Base-by-base conservation (phyloP, 2,113 vertebrate genomes). In the Callionymus lyra region DNA sequence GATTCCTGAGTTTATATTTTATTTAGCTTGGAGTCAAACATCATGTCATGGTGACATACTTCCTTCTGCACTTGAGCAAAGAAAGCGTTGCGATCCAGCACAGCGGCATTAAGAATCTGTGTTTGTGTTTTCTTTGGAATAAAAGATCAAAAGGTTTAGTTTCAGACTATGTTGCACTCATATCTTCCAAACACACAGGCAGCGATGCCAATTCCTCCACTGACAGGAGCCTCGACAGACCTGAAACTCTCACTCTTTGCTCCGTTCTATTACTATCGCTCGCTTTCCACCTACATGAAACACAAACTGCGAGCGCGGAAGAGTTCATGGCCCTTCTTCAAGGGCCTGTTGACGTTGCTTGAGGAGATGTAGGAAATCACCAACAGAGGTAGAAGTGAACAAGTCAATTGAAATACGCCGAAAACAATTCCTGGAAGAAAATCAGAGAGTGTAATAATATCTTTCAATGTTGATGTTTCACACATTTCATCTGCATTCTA, bases 351-450 rank as follows among this genome's bases (percentile, higher is more conserved):
- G 36, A 43, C 51, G 56, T 44, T 35, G 12, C 56, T 51, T 17
- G 31, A 46, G 61, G 57, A 68, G 65, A 68, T 53, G 45, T 41
- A 44, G 48, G 52, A 68, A 74, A 72, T 67, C 56, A 18, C 56
- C 54, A 59, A 63, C 59, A 45, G 59, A 54, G 40, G 49, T 50
- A 41, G 44, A 44, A 64, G 52, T 49, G 14, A 40, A 53, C 14
- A 58, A 71, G 50, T 46, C 50, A 56, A 65, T 67, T 44, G 57
- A 50, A 49, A 46, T 46, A 11, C 41, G 42, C 48, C 11, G 46
- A 36, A 41, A 21, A 32, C 47, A 35, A 9, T 1, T 10, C 31
- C 47, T 37, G 41, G 19, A 27, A 60, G 43, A 33, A 39, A 41
- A 33, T 34, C 12, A n/a, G 53, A 43, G 18, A 6, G 10, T 6